Evolutionary conservation across 2,797 vertebrate genomes (phyloP).

Genomic region (Picus viridis): DNA sequence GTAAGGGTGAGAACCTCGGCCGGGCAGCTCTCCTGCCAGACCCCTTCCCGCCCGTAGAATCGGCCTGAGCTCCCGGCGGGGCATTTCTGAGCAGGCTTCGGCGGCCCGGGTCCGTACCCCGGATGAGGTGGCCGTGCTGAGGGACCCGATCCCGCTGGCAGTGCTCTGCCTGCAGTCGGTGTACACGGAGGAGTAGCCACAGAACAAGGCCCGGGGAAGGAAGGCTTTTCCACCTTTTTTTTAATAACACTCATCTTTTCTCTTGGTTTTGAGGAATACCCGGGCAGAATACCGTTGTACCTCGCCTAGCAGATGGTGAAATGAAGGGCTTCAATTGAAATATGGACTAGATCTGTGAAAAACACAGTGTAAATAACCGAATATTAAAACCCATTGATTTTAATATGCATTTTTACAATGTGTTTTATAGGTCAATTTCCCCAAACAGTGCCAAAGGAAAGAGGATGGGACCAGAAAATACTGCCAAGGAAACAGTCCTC

Average conservation of each 20-base stretch:
- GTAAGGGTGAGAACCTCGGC: background rate
- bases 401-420: background rate
- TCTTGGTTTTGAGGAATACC: fast-evolving
- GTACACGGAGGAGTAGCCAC: fast-evolving
- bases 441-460: background rate
- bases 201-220: background rate
- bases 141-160: too few species aligned
- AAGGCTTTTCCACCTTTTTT: fast-evolving
- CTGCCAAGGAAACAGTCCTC: conserved; percentile 73
- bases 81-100: fast-evolving
- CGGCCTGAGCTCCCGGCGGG: background rate
- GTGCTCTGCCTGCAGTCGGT: background rate
- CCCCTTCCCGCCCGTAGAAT: too few species aligned
- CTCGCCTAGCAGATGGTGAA: background rate
- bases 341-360: fast-evolving
- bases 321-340: fast-evolving
- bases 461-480: conserved; percentile 56
- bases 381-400: background rate
- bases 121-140: background rate
- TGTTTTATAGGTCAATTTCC: conserved; percentile 16
- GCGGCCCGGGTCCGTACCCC: background rate
- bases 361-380: background rate
- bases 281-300: background rate
- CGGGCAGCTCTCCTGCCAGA: background rate
- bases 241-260: background rate